phyloP scores from a whole-genome alignment of 2,888 invertebrate genomes.

The Ophion costatus region DNA sequence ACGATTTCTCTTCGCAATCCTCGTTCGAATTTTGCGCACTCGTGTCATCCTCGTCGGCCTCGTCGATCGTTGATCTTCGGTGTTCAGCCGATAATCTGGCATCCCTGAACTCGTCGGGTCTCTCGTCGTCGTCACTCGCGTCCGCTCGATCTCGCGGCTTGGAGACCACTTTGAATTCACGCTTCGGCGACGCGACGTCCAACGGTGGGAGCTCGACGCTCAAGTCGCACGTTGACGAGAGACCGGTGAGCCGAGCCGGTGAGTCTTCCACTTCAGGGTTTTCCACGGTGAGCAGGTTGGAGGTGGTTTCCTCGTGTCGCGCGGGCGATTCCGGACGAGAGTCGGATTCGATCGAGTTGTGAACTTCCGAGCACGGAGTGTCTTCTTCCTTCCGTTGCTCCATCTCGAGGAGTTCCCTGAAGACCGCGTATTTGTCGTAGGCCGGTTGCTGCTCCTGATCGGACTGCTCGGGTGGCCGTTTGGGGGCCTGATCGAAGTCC shows the following conservation, averaged over 20 bases:
- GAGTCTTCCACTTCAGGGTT: slow-evolving; percentile 14
- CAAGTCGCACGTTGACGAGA: slow-evolving; percentile 40
- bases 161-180: slow-evolving; percentile 22
- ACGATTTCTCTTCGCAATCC: slow-evolving; percentile 28
- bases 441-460: slow-evolving; percentile 85
- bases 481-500: slow-evolving; percentile 86
- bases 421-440: slow-evolving; percentile 94
- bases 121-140: slow-evolving; percentile 14
- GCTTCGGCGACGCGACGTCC: slow-evolving; percentile 7
- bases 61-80: not conserved
- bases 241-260: slow-evolving; percentile 23
- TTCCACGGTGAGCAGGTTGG: slow-evolving; percentile 5
- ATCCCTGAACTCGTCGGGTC: slow-evolving; percentile 9
- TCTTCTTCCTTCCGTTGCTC: slow-evolving; percentile 82
- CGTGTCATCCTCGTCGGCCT: slow-evolving; percentile 8
- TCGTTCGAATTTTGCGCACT: not conserved
- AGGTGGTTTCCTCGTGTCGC: slow-evolving; percentile 5
- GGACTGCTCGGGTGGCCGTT: slow-evolving; percentile 74
- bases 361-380: slow-evolving; percentile 70
- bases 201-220: slow-evolving; percentile 50
- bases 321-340: slow-evolving; percentile 53
- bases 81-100: slow-evolving; percentile 10
- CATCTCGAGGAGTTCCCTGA: slow-evolving; percentile 92
- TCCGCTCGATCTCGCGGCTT: slow-evolving; percentile 39
- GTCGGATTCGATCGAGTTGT: slow-evolving; percentile 77